A percentile compares a stretch with the other conserved stretches of the same genome.
Evolutionary conservation across 2,888 invertebrate genomes (phyloP).

Genomic region (Limenitis camilla): DNA sequence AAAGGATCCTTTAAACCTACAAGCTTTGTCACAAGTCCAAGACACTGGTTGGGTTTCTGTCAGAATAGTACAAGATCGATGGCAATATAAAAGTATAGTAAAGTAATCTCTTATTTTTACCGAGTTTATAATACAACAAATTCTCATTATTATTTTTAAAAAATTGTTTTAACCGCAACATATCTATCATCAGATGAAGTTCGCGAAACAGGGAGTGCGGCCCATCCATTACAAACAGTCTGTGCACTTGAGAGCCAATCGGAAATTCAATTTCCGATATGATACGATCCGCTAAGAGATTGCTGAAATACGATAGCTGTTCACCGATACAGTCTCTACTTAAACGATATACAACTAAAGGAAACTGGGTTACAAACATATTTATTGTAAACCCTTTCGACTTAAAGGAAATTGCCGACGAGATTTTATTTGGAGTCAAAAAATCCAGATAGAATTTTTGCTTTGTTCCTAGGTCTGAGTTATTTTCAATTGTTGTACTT

Average conservation of each 20-base stretch:
- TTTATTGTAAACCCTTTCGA: slow-evolving; percentile 5
- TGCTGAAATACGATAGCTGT: slow-evolving; percentile 47
- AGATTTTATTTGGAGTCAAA: neutral
- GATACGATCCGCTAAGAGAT: slow-evolving; percentile 61
- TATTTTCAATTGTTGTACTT: no score
- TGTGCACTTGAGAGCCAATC: slow-evolving; percentile 49
- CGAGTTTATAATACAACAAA: no score
- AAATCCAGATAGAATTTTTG: neutral
- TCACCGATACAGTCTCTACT: slow-evolving; percentile 34
- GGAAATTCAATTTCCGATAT: slow-evolving; percentile 69
- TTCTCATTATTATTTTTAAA: no score
- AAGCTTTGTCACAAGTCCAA: no score
- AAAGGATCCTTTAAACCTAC: no score
- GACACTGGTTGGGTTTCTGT: no score
- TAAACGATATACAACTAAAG: slow-evolving; percentile 22
- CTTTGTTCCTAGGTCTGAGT: no score
- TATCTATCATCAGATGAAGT: slow-evolving; percentile 48
- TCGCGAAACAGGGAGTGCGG: slow-evolving; percentile 41
- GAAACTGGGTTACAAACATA: slow-evolving; percentile 14
- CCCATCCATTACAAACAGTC: slow-evolving; percentile 48
- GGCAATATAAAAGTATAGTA: no score
- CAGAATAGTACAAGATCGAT: no score
- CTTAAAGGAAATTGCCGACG: slow-evolving; percentile 3
- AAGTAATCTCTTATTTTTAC: no score
- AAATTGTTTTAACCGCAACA: neutral